phyloP scores from a whole-genome alignment of 2,797 vertebrate species.

The Parauchenoglanis ngamensis region DNA sequence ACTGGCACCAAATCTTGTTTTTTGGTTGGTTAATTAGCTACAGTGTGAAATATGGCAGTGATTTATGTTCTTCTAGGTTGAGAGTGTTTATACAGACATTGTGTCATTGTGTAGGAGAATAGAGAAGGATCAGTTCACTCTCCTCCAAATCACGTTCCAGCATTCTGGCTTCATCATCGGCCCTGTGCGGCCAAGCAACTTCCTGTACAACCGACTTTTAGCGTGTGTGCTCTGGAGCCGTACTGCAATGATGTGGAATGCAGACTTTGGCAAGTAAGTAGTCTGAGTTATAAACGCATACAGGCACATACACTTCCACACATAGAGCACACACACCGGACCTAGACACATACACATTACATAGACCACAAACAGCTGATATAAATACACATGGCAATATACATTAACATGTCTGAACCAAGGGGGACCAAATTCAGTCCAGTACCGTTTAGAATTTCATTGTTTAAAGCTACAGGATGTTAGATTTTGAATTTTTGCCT shows the following conservation, averaged over 20 bases:
- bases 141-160: slow-evolving; percentile 24
- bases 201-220: slow-evolving; percentile 78
- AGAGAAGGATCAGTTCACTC: slow-evolving; percentile 45
- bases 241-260: slow-evolving; percentile 60
- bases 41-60: slow-evolving; percentile 28
- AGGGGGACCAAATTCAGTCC: background rate
- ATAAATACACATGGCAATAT: background rate
- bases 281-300: slow-evolving; percentile 58
- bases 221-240: slow-evolving; percentile 41
- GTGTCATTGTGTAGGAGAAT: slow-evolving; percentile 46
- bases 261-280: slow-evolving; percentile 68
- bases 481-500: background rate
- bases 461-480: background rate
- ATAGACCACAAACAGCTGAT: background rate
- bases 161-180: slow-evolving; percentile 50
- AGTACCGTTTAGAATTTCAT: background rate
- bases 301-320: slow-evolving; percentile 36
- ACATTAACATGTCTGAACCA: background rate
- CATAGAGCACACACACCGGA: background rate
- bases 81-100: slow-evolving; percentile 25
- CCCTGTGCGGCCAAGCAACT: slow-evolving; percentile 64
- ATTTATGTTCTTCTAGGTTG: slow-evolving; percentile 16
- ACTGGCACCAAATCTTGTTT: background rate
- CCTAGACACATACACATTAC: background rate
- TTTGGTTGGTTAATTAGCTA: slow-evolving; percentile 1